Conservation (phyloP, 2,797 vertebrate genomes). For the Acipenser transmontanus region DNA sequence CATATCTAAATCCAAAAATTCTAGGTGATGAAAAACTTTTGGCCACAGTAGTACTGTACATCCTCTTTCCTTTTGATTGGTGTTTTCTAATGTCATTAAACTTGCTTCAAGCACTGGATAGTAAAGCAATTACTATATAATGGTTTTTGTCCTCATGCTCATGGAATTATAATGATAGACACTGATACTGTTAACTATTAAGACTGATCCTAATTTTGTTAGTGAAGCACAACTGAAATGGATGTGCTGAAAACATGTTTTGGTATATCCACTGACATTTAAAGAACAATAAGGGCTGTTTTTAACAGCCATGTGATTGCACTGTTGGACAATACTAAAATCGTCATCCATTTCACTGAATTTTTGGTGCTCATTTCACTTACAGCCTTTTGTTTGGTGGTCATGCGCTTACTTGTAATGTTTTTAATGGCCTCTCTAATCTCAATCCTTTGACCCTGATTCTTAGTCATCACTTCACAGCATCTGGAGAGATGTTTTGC, state of each 20-base stretch:
- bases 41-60: too few relatives aligned
- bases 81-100: too few relatives aligned
- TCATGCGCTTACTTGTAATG: conserved; percentile 51
- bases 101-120: too few relatives aligned
- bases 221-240: background rate
- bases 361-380: background rate
- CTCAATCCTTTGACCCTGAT: conserved; percentile 44
- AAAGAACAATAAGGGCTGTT: conserved; percentile 29
- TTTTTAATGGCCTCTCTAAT: conserved; percentile 36
- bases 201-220: too few relatives aligned
- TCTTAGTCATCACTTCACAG: conserved; percentile 44
- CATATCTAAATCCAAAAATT: too few relatives aligned
- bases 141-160: too few relatives aligned
- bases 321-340: conserved; percentile 9
- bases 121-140: too few relatives aligned
- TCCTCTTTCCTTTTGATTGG: too few relatives aligned
- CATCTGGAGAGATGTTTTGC: conserved; percentile 39
- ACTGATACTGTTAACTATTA: background rate
- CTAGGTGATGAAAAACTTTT: too few relatives aligned
- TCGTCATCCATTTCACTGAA: background rate
- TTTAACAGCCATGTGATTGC: conserved; percentile 44
- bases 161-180: background rate
- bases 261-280: conserved; percentile 45
- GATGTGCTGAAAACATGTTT: conserved; percentile 43
- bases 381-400: conserved; percentile 20